These are phyloP conservation scores for Platichthys stellatus DNA, from an alignment of 2,113 vertebrate species.

Conservation along the genomic window DNA sequence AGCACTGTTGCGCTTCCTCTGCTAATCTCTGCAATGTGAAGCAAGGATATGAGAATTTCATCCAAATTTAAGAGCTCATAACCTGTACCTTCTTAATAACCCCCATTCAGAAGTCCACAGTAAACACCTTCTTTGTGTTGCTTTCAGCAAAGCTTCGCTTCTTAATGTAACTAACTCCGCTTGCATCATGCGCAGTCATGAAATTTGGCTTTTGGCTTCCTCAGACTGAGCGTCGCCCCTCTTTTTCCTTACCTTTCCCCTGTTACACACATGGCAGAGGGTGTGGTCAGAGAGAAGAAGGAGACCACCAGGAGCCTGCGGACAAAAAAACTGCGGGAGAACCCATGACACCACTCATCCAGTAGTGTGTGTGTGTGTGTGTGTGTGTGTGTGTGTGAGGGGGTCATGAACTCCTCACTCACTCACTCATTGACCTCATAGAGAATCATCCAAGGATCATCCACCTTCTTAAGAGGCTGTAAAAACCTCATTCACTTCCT, in stretches of 20 bases:
- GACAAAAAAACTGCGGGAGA: slow-evolving; percentile 3
- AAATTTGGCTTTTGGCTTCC: slow-evolving; percentile 55
- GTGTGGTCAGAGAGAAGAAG: slow-evolving; percentile 74
- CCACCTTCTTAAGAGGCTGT: neutral
- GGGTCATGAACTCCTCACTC: slow-evolving; percentile 8
- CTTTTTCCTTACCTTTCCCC: slow-evolving; percentile 8
- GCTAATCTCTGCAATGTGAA: slow-evolving; percentile 14
- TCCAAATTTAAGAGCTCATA: slow-evolving; percentile 44
- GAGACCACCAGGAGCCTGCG: slow-evolving; percentile 27
- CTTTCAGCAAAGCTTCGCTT: slow-evolving; percentile 72
- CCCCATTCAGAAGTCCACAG: slow-evolving; percentile 37
- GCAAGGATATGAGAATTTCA: slow-evolving; percentile 24
- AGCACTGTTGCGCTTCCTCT: slow-evolving; percentile 23
- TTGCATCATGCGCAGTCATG: slow-evolving; percentile 41
- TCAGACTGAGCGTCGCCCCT: slow-evolving; percentile 32
- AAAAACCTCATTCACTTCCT: neutral
- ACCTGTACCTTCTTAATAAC: slow-evolving; percentile 47
- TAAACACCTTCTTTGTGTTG: slow-evolving; percentile 37
- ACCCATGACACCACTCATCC: slow-evolving; percentile 19
- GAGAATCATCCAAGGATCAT: slow-evolving; percentile 29
- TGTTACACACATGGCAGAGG: slow-evolving; percentile 7
- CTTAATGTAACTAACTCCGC: slow-evolving; percentile 71
- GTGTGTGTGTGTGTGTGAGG: slow-evolving; percentile 27
- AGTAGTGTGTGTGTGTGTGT: neutral
- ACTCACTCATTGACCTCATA: slow-evolving; percentile 5